Evolutionary conservation across 2,888 invertebrate species (phyloP).

Genomic region (Trilocha varians): DNA sequence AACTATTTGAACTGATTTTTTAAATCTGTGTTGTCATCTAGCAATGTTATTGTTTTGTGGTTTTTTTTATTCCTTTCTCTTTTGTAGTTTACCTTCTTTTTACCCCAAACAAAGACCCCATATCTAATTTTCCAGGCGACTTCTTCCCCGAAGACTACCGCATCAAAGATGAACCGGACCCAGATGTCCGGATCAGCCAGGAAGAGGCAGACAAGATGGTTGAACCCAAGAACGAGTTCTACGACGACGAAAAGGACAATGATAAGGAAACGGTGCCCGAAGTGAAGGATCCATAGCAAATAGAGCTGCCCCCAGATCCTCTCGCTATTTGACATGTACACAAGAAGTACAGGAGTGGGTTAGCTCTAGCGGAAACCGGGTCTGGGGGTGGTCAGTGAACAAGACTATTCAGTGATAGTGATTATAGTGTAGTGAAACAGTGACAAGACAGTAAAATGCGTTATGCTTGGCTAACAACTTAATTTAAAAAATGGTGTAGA

Average conservation of each 20-base stretch:
- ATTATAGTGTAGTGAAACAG: conserved; percentile 1
- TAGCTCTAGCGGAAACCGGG: not conserved
- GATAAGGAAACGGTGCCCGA: conserved; percentile 77
- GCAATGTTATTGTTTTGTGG: too few relatives aligned
- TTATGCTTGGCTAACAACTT: too few relatives aligned
- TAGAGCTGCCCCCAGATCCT: conserved; percentile 36
- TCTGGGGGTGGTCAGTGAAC: not conserved
- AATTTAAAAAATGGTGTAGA: too few relatives aligned
- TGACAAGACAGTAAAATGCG: conserved; percentile 3
- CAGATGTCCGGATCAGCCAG: conserved; percentile 84
- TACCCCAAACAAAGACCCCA: not conserved
- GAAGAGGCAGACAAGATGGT: conserved; percentile 87
- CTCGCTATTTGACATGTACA: conserved; percentile 45
- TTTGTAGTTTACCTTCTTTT: not conserved
- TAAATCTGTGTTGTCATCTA: too few relatives aligned
- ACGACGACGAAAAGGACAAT: conserved; percentile 91
- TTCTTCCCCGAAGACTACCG: conserved; percentile 81
- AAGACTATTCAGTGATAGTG: not conserved
- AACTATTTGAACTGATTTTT: too few relatives aligned
- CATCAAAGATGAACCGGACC: conserved; percentile 85
- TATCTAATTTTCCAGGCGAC: conserved; percentile 70
- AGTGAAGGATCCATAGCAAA: conserved; percentile 60
- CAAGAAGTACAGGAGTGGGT: conserved; percentile 25
- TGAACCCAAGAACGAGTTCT: conserved; percentile 91
- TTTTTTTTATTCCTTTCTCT: not conserved